Evolutionary conservation across 2,797 vertebrate species (phyloP).

Genomic region (Tangara arthus): DNA sequence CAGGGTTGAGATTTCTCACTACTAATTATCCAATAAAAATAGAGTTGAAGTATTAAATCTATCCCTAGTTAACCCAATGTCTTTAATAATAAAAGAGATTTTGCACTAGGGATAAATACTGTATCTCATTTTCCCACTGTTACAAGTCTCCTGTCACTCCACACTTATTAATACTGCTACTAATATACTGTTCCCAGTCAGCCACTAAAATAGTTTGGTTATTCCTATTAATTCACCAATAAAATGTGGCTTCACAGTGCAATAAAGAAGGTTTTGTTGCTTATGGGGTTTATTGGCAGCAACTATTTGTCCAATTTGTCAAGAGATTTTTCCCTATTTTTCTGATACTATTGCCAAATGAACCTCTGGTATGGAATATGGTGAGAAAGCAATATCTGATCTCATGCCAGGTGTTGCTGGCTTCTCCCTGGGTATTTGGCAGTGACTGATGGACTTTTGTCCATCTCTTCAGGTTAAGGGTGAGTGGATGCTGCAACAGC

Average conservation of each 20-base stretch:
- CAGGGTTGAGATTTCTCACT: slow-evolving; percentile 20
- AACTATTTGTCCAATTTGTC: background rate
- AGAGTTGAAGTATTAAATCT: slow-evolving; percentile 69
- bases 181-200: slow-evolving; percentile 73
- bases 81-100: slow-evolving; percentile 77
- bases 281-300: background rate
- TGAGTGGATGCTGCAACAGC: background rate
- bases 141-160: slow-evolving; percentile 68
- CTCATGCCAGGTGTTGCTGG: background rate
- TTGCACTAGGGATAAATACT: slow-evolving; percentile 77
- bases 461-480: background rate
- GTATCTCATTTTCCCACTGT: slow-evolving; percentile 65
- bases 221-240: slow-evolving; percentile 70
- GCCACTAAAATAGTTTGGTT: slow-evolving; percentile 69
- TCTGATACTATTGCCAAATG: background rate
- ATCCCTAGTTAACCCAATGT: slow-evolving; percentile 68
- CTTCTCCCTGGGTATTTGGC: background rate
- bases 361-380: accelerated
- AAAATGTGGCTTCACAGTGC: slow-evolving; percentile 32
- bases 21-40: slow-evolving; percentile 71
- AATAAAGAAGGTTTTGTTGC: slow-evolving; percentile 32
- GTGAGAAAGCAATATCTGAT: background rate
- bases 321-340: background rate
- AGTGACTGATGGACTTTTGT: background rate
- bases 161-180: slow-evolving; percentile 64